Conservation (phyloP, 2,797 vertebrate species). For the Darevskia mixta region DNA sequence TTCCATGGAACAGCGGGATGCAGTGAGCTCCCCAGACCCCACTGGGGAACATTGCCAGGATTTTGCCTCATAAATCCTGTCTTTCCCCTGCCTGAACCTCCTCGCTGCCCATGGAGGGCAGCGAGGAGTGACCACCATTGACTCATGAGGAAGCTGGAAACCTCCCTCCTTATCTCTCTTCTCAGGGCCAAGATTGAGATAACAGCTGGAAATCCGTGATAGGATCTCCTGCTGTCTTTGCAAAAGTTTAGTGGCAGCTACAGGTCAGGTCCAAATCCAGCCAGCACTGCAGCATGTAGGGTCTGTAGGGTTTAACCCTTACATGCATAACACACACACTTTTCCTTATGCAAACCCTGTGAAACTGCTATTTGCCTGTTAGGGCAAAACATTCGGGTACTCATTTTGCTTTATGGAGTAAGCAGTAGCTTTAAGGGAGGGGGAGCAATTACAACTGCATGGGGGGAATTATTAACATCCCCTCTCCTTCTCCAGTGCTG, state of each 20-base stretch:
- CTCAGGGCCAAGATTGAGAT: neutral
- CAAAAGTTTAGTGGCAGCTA: neutral
- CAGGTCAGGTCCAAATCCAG: neutral
- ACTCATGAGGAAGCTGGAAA: too few relatives aligned
- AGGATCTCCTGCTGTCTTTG: neutral
- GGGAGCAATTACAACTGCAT: neutral
- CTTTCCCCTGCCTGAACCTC: too few relatives aligned
- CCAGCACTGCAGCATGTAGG: too few relatives aligned
- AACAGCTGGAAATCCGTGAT: neutral
- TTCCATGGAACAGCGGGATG: too few relatives aligned
- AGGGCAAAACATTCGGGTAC: neutral
- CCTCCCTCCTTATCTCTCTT: neutral
- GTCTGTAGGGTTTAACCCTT: neutral
- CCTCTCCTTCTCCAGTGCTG: neutral
- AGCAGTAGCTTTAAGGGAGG: neutral
- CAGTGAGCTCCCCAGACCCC: too few relatives aligned
- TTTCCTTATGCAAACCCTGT: neutral
- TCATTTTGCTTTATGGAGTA: neutral
- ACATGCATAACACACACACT: neutral
- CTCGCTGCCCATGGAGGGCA: too few relatives aligned
- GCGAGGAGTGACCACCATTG: too few relatives aligned
- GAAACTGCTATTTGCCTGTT: neutral
- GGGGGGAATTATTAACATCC: too few relatives aligned
- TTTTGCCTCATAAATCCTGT: too few relatives aligned
- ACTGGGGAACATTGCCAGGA: too few relatives aligned